These are phyloP conservation scores for Acanthurus leucopareius DNA, from an alignment of 2,797 vertebrate genomes.

Conservation along the genomic window DNA sequence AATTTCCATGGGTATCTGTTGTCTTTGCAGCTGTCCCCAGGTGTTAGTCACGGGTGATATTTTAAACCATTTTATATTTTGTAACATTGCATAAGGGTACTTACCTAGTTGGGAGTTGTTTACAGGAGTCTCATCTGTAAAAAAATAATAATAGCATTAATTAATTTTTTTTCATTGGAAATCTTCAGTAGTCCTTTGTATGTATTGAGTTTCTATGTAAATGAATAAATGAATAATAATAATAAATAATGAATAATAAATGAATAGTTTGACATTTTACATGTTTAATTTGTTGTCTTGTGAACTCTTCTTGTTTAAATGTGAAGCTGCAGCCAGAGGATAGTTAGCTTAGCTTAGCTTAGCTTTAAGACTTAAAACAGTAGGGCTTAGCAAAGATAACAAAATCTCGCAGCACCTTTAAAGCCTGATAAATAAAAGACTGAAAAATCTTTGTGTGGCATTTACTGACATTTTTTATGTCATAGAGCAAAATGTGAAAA, in stretches of 20 bases:
- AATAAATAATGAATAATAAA: no score
- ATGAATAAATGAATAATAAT: no score
- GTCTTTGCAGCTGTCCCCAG: neutral
- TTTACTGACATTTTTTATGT: no score
- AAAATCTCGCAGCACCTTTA: neutral
- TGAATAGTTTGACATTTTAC: neutral
- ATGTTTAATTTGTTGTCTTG: neutral
- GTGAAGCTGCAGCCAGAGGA: neutral
- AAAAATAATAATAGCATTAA: constrained; percentile 29
- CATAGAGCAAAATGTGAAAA: no score
- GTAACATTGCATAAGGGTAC: constrained; percentile 41
- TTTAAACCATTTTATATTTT: constrained; percentile 14
- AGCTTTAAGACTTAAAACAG: neutral
- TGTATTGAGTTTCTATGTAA: neutral
- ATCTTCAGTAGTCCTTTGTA: neutral
- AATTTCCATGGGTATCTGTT: constrained; percentile 15
- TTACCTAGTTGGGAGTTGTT: constrained; percentile 97
- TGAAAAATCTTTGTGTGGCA: no score
- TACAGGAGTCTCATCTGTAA: constrained; percentile 93
- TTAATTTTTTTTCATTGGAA: neutral
- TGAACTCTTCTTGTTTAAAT: neutral
- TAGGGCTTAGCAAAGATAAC: neutral
- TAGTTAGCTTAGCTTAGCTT: neutral
- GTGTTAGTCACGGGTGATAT: neutral
- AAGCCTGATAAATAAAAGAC: neutral